These are phyloP conservation scores for Coleophora deauratella DNA, from an alignment of 2,888 invertebrate species.

Conservation along the genomic window DNA sequence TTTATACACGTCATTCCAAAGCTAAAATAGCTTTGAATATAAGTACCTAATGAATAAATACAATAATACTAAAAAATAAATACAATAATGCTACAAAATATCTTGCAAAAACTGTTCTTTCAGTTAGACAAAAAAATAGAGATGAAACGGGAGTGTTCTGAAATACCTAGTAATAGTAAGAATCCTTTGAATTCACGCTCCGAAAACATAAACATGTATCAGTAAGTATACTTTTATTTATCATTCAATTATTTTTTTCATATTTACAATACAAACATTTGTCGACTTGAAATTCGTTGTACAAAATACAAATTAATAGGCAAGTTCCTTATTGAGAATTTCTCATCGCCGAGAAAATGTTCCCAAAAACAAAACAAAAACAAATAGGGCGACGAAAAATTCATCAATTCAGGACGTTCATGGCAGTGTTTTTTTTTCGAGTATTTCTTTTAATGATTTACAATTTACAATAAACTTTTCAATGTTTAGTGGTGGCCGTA, in stretches of 20 bases:
- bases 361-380: background rate
- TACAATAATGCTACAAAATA: no score
- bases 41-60: no score
- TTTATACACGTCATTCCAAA: no score
- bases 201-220: background rate
- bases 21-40: no score
- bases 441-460: constrained; percentile 11
- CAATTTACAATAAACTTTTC: background rate
- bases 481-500: constrained; percentile 38
- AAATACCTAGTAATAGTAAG: no score
- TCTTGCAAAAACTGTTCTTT: no score
- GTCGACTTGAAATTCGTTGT: constrained; percentile 31
- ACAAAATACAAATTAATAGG: constrained; percentile 15
- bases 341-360: background rate
- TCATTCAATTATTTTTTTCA: constrained; percentile 28
- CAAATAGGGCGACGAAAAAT: constrained; percentile 1
- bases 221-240: constrained; percentile 6
- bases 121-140: no score
- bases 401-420: no score
- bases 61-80: no score
- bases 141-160: no score
- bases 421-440: constrained; percentile 13
- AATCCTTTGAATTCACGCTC: no score
- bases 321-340: constrained; percentile 5
- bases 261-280: constrained; percentile 38